Evolutionary conservation across 2,113 vertebrate species (phyloP).

Genomic region (Bucco capensis): DNA sequence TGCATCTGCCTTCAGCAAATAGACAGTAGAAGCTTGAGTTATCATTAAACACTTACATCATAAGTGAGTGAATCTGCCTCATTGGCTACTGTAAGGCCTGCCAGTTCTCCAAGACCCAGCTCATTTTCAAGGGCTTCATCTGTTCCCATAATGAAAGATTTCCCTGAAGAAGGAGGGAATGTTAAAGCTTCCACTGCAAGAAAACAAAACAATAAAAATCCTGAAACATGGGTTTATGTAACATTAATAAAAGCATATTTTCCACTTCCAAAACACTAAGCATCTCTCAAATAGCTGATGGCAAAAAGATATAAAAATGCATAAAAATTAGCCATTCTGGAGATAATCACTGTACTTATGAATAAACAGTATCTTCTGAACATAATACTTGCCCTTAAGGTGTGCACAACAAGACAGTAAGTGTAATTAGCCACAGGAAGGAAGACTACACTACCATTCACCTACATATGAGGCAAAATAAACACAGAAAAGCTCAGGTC

Average conservation of each 20-base stretch:
- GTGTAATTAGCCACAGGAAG: not conserved
- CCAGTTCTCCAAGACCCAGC: conserved; percentile 93
- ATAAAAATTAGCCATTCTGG: not conserved
- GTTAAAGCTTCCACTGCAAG: conserved; percentile 90
- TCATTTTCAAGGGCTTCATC: conserved; percentile 94
- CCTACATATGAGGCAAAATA: not conserved
- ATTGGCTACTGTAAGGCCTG: conserved; percentile 96
- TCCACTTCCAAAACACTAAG: not conserved
- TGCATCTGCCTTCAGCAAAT: not conserved
- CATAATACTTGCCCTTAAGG: not conserved
- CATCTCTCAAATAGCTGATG: not conserved
- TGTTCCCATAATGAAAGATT: conserved; percentile 93
- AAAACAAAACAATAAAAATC: not conserved
- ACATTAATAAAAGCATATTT: not conserved
- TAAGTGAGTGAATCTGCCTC: conserved; percentile 93
- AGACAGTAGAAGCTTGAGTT: not conserved
- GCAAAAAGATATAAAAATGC: not conserved
- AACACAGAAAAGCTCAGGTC: not conserved
- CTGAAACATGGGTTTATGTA: not conserved
- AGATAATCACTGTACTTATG: not conserved
- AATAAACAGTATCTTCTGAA: not conserved
- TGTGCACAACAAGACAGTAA: not conserved
- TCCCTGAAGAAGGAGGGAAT: conserved; percentile 93
- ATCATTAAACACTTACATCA: conserved; percentile 81
- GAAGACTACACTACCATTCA: not conserved